phyloP scores from a whole-genome alignment of 2,888 invertebrate genomes.

The Branchipolynoe longqiensis region DNA sequence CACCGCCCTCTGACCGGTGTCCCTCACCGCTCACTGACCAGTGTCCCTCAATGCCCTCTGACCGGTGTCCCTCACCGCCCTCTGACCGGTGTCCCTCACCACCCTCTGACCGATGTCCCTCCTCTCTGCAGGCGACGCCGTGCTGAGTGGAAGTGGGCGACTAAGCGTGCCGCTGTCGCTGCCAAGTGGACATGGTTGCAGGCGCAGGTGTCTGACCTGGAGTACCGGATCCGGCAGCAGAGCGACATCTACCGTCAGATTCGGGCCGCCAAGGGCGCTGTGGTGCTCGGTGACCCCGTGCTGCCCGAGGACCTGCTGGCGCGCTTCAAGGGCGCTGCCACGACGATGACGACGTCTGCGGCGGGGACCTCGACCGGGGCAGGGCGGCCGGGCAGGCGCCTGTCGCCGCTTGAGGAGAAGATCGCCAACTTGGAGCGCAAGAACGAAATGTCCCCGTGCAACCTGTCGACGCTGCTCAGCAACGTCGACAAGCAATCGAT shows the following conservation, averaged over 20 bases:
- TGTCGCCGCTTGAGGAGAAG: constrained; percentile 66
- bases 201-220: constrained; percentile 95
- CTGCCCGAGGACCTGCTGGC: constrained; percentile 69
- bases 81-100: no score
- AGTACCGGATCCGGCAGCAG: constrained; percentile 94
- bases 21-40: no score
- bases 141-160: constrained; percentile 83
- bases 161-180: constrained; percentile 90
- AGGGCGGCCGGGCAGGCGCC: constrained; percentile 28
- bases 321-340: constrained; percentile 12
- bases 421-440: constrained; percentile 65
- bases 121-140: constrained; percentile 82
- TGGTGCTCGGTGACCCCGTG: constrained; percentile 81
- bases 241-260: constrained; percentile 87
- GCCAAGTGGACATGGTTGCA: constrained; percentile 95
- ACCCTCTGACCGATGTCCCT: not conserved
- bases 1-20: no score
- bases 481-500: constrained; percentile 79
- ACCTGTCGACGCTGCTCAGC: constrained; percentile 75
- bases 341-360: not conserved
- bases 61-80: no score
- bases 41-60: no score
- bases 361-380: not conserved
- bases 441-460: constrained; percentile 75
- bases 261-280: constrained; percentile 85